Conservation (phyloP, 2,113 vertebrate species). For the Cariama cristata region DNA sequence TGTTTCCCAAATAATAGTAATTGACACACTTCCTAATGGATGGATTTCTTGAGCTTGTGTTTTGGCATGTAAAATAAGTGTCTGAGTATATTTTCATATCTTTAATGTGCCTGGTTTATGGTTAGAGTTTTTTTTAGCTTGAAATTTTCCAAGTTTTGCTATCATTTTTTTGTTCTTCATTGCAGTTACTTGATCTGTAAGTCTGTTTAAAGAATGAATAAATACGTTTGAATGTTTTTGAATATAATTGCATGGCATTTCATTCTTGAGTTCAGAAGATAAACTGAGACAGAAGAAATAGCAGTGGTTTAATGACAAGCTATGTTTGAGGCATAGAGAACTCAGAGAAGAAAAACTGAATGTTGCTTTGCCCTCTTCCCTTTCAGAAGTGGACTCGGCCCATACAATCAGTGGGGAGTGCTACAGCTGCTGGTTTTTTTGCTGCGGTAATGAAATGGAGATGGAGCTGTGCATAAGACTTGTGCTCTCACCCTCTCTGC, state of each 20-base stretch:
- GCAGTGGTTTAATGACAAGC: background rate
- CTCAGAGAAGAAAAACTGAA: background rate
- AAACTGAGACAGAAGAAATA: background rate
- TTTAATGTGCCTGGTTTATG: background rate
- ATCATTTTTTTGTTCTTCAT: background rate
- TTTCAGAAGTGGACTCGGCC: background rate
- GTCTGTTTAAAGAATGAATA: conserved; percentile 32
- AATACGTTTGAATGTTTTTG: background rate
- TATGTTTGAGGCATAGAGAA: background rate
- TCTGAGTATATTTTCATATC: background rate
- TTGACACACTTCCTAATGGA: background rate
- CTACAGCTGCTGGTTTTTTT: background rate
- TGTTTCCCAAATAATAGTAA: background rate
- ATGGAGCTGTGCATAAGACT: background rate
- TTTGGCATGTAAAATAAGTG: background rate
- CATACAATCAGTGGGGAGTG: accelerated
- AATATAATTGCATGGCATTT: background rate
- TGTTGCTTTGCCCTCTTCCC: background rate
- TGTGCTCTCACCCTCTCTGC: background rate
- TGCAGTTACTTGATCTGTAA: conserved; percentile 16
- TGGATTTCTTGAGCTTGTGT: background rate
- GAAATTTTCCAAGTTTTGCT: background rate
- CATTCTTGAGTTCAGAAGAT: background rate
- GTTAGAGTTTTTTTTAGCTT: background rate
- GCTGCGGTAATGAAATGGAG: background rate